A percentile compares a stretch with the other conserved stretches of the same genome.
Conservation (phyloP, 2,888 invertebrate genomes). For the Folsomia candida region DNA sequence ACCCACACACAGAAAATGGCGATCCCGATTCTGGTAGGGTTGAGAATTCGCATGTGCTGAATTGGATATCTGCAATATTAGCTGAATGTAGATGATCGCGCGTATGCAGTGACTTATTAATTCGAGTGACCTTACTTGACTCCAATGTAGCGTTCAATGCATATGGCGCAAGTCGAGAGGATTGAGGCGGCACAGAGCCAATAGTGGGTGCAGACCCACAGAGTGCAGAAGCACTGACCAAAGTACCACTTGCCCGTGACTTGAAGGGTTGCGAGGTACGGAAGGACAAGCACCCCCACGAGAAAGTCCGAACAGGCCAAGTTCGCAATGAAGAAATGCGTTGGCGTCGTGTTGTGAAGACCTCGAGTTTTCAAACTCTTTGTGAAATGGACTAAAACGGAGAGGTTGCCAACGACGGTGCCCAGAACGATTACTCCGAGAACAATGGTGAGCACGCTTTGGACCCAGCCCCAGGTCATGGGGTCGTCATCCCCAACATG, state of each 20-base stretch:
- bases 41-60: slow-evolving; percentile 28
- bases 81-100: too few species aligned
- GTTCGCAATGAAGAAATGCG: slow-evolving; percentile 39
- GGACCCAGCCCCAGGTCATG: slow-evolving; percentile 31
- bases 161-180: slow-evolving; percentile 38
- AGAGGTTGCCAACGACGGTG: slow-evolving; percentile 35
- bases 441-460: slow-evolving; percentile 17
- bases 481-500: not conserved
- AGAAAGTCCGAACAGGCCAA: slow-evolving; percentile 39
- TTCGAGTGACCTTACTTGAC: slow-evolving; percentile 15
- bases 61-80: slow-evolving; percentile 23
- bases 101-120: not conserved
- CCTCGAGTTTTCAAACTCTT: slow-evolving; percentile 14
- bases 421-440: slow-evolving; percentile 28
- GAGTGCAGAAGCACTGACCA: slow-evolving; percentile 32
- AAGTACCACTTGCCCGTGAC: slow-evolving; percentile 41
- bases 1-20: slow-evolving; percentile 31
- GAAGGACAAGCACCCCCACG: slow-evolving; percentile 42
- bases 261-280: slow-evolving; percentile 30
- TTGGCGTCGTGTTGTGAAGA: slow-evolving; percentile 21
- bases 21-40: slow-evolving; percentile 13
- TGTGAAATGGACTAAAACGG: slow-evolving; percentile 29
- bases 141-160: slow-evolving; percentile 43
- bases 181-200: slow-evolving; percentile 43
- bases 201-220: slow-evolving; percentile 39